phyloP scores from a whole-genome alignment of 2,113 vertebrate genomes.

The Cephalopholis sonnerati region DNA sequence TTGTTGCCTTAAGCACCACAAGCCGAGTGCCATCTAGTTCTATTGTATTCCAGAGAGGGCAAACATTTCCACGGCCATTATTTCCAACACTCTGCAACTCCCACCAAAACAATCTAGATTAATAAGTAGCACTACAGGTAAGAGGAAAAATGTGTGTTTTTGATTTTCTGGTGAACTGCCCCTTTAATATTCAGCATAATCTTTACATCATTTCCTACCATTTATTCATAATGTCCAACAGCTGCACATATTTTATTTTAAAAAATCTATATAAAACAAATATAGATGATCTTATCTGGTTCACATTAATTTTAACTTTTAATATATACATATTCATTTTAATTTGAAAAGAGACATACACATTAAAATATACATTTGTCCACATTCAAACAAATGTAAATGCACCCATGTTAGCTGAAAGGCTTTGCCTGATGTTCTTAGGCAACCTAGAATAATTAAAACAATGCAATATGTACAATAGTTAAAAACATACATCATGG shows the following conservation, averaged over 20 bases:
- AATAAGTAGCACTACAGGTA: too few relatives aligned
- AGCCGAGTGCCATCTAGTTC: too few relatives aligned
- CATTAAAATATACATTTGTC: too few relatives aligned
- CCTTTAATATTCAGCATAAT: not conserved
- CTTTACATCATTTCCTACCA: not conserved
- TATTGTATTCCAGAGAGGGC: too few relatives aligned
- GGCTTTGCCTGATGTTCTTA: not conserved
- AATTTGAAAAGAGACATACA: not conserved
- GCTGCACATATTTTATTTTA: constrained; percentile 1
- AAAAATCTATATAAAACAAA: constrained; percentile 11
- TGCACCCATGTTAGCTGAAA: not conserved
- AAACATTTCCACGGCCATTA: too few relatives aligned
- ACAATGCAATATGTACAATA: not conserved
- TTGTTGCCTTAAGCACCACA: too few relatives aligned
- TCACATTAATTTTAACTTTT: not conserved
- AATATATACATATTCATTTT: too few relatives aligned
- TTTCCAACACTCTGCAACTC: too few relatives aligned
- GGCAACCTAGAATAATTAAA: not conserved
- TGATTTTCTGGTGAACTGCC: too few relatives aligned
- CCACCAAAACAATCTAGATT: too few relatives aligned
- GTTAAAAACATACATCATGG: not conserved
- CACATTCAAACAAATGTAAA: not conserved
- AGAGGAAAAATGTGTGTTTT: too few relatives aligned
- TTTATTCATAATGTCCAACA: constrained; percentile 11
- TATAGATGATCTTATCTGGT: not conserved